Percentiles rank a stretch among this genome's conserved stretches.
phyloP scores from a whole-genome alignment of 2,113 vertebrate genomes.

The Pardalotus punctatus region DNA sequence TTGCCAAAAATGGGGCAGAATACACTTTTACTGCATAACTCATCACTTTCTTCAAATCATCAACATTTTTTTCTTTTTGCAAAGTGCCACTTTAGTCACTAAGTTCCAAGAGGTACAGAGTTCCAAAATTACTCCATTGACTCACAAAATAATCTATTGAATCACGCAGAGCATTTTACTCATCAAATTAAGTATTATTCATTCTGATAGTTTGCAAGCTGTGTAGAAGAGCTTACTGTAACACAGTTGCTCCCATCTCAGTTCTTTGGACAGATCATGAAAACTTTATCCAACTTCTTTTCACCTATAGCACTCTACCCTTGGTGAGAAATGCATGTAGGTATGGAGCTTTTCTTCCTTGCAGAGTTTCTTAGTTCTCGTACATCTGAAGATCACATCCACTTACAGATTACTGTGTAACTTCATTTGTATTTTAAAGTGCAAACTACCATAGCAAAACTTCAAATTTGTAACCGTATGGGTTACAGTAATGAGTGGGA shows the following conservation, averaged over 20 bases:
- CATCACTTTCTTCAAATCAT: constrained; percentile 38
- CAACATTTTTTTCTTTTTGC: background rate
- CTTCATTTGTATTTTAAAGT: background rate
- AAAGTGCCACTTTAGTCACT: background rate
- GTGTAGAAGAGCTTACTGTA: background rate
- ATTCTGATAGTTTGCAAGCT: background rate
- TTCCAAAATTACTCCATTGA: background rate
- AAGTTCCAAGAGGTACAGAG: background rate
- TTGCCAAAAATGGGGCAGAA: constrained; percentile 29
- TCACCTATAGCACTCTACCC: background rate
- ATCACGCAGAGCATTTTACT: background rate
- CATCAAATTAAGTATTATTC: background rate
- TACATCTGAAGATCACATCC: background rate
- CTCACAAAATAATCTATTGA: background rate
- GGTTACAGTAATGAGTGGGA: background rate
- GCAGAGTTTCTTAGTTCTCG: background rate
- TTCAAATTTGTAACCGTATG: background rate
- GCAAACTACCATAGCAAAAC: background rate
- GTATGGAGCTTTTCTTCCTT: background rate
- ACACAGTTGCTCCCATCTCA: background rate
- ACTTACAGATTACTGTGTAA: background rate
- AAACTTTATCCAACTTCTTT: background rate
- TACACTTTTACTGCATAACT: constrained; percentile 35
- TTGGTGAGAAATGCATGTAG: background rate
- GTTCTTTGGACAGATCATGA: background rate